Percentiles rank a stretch among this genome's conserved stretches.
phyloP scores from a whole-genome alignment of 2,113 vertebrate species.

The Pungitius pungitius region DNA sequence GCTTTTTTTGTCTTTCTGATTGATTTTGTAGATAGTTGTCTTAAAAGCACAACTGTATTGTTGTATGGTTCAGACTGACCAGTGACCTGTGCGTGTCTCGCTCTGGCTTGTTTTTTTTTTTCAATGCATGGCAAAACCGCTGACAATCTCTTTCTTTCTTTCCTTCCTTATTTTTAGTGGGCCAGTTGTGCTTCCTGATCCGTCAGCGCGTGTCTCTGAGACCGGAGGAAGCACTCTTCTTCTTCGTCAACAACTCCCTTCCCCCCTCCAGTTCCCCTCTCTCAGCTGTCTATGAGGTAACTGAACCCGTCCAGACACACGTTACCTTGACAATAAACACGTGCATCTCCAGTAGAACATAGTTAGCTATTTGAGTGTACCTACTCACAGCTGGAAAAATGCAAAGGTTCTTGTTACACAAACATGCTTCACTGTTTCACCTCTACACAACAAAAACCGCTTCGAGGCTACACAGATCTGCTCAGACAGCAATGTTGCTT shows the following conservation, averaged over 20 bases:
- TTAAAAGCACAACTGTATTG: not conserved
- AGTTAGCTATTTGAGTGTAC: not conserved
- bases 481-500: conserved; percentile 20
- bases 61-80: not conserved
- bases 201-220: conserved; percentile 94
- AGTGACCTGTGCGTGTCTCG: not conserved
- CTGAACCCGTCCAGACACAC: not conserved
- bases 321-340: not conserved
- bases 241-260: conserved; percentile 97
- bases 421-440: not conserved
- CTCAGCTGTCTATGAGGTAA: conserved; percentile 96
- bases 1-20: not conserved
- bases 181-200: conserved; percentile 97
- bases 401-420: not conserved
- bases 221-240: conserved; percentile 96
- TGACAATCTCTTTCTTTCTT: conserved; percentile 8
- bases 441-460: not conserved
- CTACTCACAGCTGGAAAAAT: not conserved
- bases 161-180: conserved; percentile 79
- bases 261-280: conserved; percentile 96
- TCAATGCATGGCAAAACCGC: conserved; percentile 6
- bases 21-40: not conserved
- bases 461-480: not conserved
- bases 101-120: not conserved
- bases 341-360: not conserved